These are phyloP conservation scores for Tinea pellionella DNA, from an alignment of 2,888 invertebrate genomes.

Conservation along the genomic window DNA sequence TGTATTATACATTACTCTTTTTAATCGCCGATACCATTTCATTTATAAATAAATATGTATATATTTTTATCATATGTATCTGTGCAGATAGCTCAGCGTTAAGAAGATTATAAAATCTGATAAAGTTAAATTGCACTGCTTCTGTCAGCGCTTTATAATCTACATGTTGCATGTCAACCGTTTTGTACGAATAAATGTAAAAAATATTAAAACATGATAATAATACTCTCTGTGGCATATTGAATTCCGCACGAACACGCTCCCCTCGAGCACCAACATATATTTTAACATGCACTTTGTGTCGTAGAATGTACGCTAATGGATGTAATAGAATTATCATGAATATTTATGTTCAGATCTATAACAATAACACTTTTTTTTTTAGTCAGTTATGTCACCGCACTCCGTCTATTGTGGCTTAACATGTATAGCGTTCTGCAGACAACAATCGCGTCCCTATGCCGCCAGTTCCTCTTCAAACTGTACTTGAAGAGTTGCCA, in stretches of 20 bases:
- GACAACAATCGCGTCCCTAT: too few relatives aligned
- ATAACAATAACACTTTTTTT: neutral
- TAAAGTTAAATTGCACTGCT: neutral
- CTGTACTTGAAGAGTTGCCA: too few relatives aligned
- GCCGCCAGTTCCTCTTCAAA: too few relatives aligned
- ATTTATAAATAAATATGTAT: too few relatives aligned
- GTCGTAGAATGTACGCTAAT: neutral
- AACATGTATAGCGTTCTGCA: too few relatives aligned
- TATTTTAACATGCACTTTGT: neutral
- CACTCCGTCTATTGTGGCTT: too few relatives aligned
- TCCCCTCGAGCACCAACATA: neutral
- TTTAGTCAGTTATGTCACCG: too few relatives aligned
- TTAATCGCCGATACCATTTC: too few relatives aligned
- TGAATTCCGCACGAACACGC: neutral
- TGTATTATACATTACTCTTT: too few relatives aligned
- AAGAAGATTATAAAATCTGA: neutral
- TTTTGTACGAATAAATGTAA: neutral
- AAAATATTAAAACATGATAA: neutral
- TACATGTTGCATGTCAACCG: neutral
- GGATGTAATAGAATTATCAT: neutral
- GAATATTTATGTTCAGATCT: neutral
- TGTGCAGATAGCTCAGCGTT: neutral
- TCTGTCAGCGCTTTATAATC: neutral
- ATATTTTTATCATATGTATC: neutral
- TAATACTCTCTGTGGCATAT: neutral